Conservation (phyloP, 2,113 vertebrate species). For the Forbesichthys agassizii region DNA sequence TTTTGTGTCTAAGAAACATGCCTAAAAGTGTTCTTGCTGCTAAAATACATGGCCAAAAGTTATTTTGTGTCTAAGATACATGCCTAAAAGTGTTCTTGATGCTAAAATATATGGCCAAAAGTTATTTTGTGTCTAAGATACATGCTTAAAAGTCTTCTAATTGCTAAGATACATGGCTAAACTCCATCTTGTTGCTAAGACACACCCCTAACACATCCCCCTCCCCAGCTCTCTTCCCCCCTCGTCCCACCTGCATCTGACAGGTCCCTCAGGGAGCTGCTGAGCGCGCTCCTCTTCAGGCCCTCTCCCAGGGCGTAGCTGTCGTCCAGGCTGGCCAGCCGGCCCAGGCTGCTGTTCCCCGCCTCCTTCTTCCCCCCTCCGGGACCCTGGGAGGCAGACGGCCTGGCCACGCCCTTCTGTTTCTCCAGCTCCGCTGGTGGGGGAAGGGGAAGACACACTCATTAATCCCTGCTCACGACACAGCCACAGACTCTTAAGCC, state of each 20-base stretch:
- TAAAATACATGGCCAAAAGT: too few species aligned
- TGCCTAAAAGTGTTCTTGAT: too few species aligned
- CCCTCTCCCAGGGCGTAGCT: slow-evolving; percentile 92
- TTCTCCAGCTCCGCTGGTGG: slow-evolving; percentile 93
- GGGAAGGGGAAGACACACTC: not conserved
- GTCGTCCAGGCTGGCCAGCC: slow-evolving; percentile 88
- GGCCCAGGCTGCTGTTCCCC: slow-evolving; percentile 83
- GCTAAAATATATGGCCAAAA: too few species aligned
- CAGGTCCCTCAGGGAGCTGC: slow-evolving; percentile 94
- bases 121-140: too few species aligned
- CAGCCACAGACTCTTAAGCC: too few species aligned
- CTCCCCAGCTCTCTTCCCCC: not conserved
- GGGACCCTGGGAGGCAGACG: slow-evolving; percentile 87
- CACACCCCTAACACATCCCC: not conserved
- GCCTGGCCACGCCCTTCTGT: slow-evolving; percentile 92
- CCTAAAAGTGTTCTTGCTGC: too few species aligned
- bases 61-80: too few species aligned
- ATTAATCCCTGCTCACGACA: too few species aligned
- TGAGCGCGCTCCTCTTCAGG: slow-evolving; percentile 92
- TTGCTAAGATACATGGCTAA: too few species aligned
- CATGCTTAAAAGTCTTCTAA: too few species aligned
- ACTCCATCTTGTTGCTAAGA: too few species aligned
- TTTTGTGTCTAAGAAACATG: too few species aligned
- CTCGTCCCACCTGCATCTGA: slow-evolving; percentile 91
- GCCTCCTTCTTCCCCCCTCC: slow-evolving; percentile 90